These are phyloP conservation scores for Artemisiospiza belli DNA, from an alignment of 2,113 vertebrate genomes.

Conservation along the genomic window DNA sequence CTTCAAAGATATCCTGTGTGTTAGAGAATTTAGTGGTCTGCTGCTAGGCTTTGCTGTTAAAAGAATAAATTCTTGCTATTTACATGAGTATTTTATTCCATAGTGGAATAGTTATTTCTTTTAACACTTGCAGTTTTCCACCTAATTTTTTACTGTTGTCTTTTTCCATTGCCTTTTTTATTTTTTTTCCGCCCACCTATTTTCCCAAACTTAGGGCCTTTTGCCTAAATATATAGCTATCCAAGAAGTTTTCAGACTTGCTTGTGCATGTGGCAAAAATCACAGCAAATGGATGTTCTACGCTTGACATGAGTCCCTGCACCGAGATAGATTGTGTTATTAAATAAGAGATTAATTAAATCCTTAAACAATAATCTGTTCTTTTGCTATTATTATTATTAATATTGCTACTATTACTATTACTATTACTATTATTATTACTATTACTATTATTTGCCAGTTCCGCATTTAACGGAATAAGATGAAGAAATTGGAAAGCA, in stretches of 20 bases:
- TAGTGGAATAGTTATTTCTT: not conserved
- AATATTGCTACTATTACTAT: not conserved
- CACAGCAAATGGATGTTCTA: not conserved
- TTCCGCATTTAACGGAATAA: not conserved
- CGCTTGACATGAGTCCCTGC: not conserved
- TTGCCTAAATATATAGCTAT: not conserved
- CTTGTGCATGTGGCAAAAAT: not conserved
- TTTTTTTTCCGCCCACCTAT: fast-evolving
- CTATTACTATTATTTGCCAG: not conserved
- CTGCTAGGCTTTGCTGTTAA: not conserved
- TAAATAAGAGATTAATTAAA: not conserved
- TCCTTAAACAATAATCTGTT: not conserved
- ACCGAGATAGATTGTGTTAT: not conserved
- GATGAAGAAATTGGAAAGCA: not conserved
- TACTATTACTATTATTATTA: too few relatives aligned
- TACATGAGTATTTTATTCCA: not conserved
- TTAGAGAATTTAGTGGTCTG: not conserved
- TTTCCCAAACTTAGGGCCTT: not conserved
- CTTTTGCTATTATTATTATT: not conserved
- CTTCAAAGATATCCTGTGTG: not conserved
- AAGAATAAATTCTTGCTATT: not conserved
- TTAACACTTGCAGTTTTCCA: not conserved
- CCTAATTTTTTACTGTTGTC: not conserved
- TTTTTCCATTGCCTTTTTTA: not conserved
- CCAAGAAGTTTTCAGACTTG: not conserved